Conservation (phyloP, 1,140 invertebrate species). For the Macrostomum lignano region DNA sequence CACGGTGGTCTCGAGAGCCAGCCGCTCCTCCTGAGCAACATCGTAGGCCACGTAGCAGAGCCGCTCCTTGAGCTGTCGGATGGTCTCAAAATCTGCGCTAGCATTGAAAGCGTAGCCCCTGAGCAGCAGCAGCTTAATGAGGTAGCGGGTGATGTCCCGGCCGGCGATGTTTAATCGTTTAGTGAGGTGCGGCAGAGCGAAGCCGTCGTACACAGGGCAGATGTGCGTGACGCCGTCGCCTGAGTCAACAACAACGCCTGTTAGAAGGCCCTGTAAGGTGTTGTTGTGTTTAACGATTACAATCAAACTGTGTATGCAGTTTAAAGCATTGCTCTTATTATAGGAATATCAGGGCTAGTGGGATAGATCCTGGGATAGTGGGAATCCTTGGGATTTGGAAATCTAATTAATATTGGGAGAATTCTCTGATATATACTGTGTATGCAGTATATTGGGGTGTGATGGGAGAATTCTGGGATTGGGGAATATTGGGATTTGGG, state of each 20-base stretch:
- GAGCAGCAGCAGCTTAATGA: slow-evolving; percentile 79
- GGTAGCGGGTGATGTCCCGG: slow-evolving; percentile 78
- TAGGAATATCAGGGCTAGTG: too few relatives aligned
- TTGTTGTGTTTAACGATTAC: too few relatives aligned
- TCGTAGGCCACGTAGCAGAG: slow-evolving; percentile 97
- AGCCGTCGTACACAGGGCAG: slow-evolving; percentile 93
- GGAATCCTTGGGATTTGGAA: too few relatives aligned
- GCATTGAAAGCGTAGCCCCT: slow-evolving; percentile 97
- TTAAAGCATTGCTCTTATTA: too few relatives aligned
- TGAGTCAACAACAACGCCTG: slow-evolving; percentile 90
- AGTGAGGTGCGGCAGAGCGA: slow-evolving; percentile 71
- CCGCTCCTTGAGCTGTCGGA: slow-evolving; percentile 95
- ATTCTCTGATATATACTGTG: too few relatives aligned
- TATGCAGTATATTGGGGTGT: too few relatives aligned
- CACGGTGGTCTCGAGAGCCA: slow-evolving; percentile 88
- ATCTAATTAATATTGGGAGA: too few relatives aligned
- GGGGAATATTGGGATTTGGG: too few relatives aligned
- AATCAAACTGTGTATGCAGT: too few relatives aligned
- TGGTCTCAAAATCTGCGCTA: slow-evolving; percentile 95
- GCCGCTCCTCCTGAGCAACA: slow-evolving; percentile 80
- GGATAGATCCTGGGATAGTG: too few relatives aligned
- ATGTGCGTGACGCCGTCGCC: slow-evolving; percentile 97
- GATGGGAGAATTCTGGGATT: too few relatives aligned
- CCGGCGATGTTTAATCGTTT: slow-evolving; percentile 81
- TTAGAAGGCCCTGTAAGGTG: slow-evolving; percentile 67